phyloP scores from a whole-genome alignment of 2,797 vertebrate genomes.

The Petrocephalus schoutedeni region DNA sequence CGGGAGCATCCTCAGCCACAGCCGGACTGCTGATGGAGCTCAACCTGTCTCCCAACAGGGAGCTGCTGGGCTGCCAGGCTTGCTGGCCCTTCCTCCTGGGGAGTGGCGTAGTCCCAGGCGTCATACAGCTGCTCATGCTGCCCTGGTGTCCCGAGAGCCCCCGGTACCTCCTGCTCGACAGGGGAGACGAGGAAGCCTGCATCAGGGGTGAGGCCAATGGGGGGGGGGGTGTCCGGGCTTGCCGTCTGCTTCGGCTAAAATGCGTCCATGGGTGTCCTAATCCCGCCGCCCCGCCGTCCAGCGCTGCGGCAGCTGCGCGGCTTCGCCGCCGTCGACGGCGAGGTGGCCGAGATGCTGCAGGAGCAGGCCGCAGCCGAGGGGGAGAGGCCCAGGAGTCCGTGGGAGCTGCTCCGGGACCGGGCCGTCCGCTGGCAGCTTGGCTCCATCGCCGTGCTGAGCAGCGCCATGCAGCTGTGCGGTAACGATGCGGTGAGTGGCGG shows the following conservation, averaged over 20 bases:
- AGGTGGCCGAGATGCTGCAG: slow-evolving; percentile 77
- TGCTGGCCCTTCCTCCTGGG: slow-evolving; percentile 80
- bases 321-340: slow-evolving; percentile 57
- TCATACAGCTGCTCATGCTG: slow-evolving; percentile 75
- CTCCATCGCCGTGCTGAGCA: slow-evolving; percentile 74
- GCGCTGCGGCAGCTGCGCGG: slow-evolving; percentile 72
- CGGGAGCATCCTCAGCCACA: not conserved
- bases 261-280: not conserved
- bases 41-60: slow-evolving; percentile 54
- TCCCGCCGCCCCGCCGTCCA: slow-evolving; percentile 36
- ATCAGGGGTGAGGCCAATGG: slow-evolving; percentile 58
- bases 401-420: slow-evolving; percentile 69
- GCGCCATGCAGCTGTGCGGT: slow-evolving; percentile 84
- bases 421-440: slow-evolving; percentile 73
- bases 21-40: not conserved
- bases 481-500: slow-evolving; percentile 73
- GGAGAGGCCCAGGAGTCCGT: slow-evolving; percentile 52
- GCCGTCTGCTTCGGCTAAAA: not conserved
- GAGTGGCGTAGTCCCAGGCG: slow-evolving; percentile 75
- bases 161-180: slow-evolving; percentile 84
- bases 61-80: slow-evolving; percentile 74
- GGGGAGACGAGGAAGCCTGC: slow-evolving; percentile 74
- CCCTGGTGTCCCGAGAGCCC: slow-evolving; percentile 89
- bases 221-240: not conserved
- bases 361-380: slow-evolving; percentile 68